phyloP scores from a whole-genome alignment of 2,888 invertebrate species.

The Hydrotaea diabolus region DNA sequence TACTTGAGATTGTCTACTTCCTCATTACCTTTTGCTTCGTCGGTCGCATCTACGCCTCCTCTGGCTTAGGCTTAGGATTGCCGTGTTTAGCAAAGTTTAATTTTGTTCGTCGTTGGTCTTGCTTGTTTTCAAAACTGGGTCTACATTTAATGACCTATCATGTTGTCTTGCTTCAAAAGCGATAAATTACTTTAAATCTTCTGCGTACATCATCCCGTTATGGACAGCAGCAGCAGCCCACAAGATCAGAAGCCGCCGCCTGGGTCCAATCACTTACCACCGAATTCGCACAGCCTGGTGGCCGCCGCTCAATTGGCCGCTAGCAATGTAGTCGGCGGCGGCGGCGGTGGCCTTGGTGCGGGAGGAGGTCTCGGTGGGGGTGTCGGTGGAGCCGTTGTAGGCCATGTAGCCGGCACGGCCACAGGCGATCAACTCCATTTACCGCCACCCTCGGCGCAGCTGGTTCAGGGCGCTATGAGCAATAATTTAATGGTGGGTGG shows the following conservation, averaged over 20 bases:
- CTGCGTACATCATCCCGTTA: constrained; percentile 48
- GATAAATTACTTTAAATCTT: constrained; percentile 57
- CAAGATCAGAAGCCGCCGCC: constrained; percentile 63
- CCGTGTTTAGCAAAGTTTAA: not conserved
- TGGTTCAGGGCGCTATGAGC: constrained; percentile 54
- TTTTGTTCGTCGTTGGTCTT: not conserved
- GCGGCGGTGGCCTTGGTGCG: not conserved
- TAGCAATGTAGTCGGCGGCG: constrained; percentile 46
- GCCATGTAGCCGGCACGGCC: too few species aligned
- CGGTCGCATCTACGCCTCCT: constrained; percentile 20
- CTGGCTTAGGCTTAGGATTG: constrained; percentile 9
- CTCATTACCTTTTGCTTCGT: constrained; percentile 37
- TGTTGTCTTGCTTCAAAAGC: constrained; percentile 59
- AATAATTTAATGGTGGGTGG: constrained; percentile 52
- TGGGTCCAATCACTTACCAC: constrained; percentile 61
- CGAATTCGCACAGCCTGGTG: constrained; percentile 46
- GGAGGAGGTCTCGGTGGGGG: not conserved
- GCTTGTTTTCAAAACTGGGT: constrained; percentile 33
- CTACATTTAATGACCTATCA: constrained; percentile 54
- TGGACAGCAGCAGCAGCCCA: constrained; percentile 60
- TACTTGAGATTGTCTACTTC: constrained; percentile 58
- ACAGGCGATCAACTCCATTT: constrained; percentile 69
- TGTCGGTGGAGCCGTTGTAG: constrained; percentile 14
- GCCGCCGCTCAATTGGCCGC: constrained; percentile 46
- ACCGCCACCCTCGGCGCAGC: constrained; percentile 74